phyloP scores from a whole-genome alignment of 2,888 invertebrate species.

The Troides aeacus region DNA sequence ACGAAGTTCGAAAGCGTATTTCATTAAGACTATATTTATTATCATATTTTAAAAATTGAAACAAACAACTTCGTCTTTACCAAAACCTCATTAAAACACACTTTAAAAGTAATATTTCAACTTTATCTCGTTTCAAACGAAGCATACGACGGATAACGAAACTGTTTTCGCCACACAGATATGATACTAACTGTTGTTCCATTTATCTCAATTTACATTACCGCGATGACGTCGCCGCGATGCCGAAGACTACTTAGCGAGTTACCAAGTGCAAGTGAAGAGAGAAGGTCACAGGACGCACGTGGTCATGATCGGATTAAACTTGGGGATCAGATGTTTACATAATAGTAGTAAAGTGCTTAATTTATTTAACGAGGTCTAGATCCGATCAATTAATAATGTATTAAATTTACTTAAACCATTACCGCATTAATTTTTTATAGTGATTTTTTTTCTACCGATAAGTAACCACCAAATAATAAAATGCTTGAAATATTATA shows the following conservation, averaged over 20 bases:
- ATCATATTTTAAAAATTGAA: too few species aligned
- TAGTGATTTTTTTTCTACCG: too few species aligned
- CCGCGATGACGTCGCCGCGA: conserved; percentile 21
- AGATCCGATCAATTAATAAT: not conserved
- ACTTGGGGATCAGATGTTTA: conserved; percentile 1
- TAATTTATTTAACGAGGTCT: not conserved
- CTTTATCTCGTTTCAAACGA: conserved; percentile 24
- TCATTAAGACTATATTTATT: too few species aligned
- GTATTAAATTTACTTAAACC: not conserved
- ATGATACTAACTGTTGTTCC: conserved; percentile 25
- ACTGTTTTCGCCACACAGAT: conserved; percentile 28
- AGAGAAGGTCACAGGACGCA: conserved; percentile 3
- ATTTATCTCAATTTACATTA: conserved; percentile 28
- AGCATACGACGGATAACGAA: conserved; percentile 27
- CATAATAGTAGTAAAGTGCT: not conserved
- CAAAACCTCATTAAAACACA: conserved; percentile 19
- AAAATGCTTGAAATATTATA: too few species aligned
- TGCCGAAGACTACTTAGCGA: conserved; percentile 13
- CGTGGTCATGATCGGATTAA: not conserved
- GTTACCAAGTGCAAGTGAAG: conserved; percentile 8
- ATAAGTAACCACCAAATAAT: too few species aligned
- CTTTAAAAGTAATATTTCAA: conserved; percentile 20
- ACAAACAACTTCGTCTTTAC: not conserved
- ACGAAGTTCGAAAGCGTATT: too few species aligned
- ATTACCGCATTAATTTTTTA: not conserved